Base-by-base conservation (phyloP, 1,140 invertebrate genomes). In the Drosophila pandora region DNA sequence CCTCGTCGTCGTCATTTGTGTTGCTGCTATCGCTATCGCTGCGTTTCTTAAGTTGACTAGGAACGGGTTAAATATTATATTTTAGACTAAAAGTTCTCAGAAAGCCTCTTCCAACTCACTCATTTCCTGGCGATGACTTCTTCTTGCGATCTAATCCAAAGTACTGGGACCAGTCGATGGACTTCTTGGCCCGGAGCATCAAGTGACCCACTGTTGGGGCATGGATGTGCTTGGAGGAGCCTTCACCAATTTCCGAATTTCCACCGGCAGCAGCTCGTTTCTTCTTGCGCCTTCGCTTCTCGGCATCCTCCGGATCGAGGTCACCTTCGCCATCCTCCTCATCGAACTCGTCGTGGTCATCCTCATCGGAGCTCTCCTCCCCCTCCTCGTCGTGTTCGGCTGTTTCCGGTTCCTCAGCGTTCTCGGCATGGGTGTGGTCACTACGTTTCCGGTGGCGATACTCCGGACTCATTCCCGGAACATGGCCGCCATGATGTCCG, bases 91-190 rank as follows among this genome's bases (percentile, higher is more conserved):
- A 21, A 8, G 2, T 21, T 3, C 2, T 17, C 0, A 21, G 0
- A 3, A 7, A 8, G 54, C 5, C 8, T 3, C 13, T 21, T 17
- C 8, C 7, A 21, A 87, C 83, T 77, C 47, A 88, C 83, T 88
- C 72, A n/a, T 62, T 45, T 10, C 48, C 13, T 47, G 64, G 58
- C 1, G 41, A 48, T 5, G 94, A 93, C 76, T 96, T 95, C 91
- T 94, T 94, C 65, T 96, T 95, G 56, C 95, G 94, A 90, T 97
- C 96, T 49, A 96, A 93, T 0, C 96, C 96, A 81, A 97, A 97
- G 76, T 97, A 97, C 53, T 96, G 94, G 0, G 95, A 96, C 96
- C 96, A 97, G 74, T 97, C 94, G 37, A 97, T 94, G 9, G 95
- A 96, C 90, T 96, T 96, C 90, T 97, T 97, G 70, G 91, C 82